These are phyloP conservation scores for Uria aalge DNA, from an alignment of 2,113 vertebrate species.

Conservation along the genomic window DNA sequence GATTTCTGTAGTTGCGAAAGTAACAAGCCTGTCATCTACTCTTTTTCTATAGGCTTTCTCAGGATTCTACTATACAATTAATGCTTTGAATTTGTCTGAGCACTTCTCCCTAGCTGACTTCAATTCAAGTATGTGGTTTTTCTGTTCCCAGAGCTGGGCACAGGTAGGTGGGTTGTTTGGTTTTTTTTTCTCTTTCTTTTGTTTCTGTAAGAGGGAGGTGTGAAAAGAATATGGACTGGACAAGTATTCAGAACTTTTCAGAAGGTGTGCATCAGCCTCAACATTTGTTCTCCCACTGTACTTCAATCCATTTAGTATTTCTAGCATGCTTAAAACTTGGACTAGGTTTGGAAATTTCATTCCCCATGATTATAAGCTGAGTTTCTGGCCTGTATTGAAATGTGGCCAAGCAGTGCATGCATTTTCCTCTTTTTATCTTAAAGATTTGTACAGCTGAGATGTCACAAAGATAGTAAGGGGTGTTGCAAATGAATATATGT, in stretches of 20 bases:
- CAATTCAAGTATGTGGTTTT: conserved; percentile 69
- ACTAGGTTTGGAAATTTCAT: background rate
- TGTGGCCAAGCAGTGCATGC: background rate
- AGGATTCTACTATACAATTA: conserved; percentile 86
- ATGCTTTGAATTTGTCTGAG: conserved; percentile 74
- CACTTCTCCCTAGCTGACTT: conserved; percentile 78
- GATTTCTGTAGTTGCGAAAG: background rate
- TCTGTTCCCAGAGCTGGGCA: conserved; percentile 82
- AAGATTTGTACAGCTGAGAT: background rate
- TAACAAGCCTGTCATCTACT: background rate
- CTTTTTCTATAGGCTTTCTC: conserved; percentile 83
- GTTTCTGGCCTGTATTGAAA: background rate
- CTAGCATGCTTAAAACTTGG: background rate
- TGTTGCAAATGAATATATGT: background rate
- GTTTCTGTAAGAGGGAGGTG: background rate
- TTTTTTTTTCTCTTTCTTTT: background rate
- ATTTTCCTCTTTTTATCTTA: background rate
- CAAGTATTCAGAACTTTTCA: background rate
- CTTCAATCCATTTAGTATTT: background rate
- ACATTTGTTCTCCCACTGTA: background rate
- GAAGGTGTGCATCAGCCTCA: background rate
- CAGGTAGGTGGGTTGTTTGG: conserved; percentile 55
- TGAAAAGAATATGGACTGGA: background rate
- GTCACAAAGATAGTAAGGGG: background rate
- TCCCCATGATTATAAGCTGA: background rate